Percentiles rank a stretch among this genome's conserved stretches.
Conservation (phyloP, 2,113 vertebrate species). For the Mormyrus lacerda region DNA sequence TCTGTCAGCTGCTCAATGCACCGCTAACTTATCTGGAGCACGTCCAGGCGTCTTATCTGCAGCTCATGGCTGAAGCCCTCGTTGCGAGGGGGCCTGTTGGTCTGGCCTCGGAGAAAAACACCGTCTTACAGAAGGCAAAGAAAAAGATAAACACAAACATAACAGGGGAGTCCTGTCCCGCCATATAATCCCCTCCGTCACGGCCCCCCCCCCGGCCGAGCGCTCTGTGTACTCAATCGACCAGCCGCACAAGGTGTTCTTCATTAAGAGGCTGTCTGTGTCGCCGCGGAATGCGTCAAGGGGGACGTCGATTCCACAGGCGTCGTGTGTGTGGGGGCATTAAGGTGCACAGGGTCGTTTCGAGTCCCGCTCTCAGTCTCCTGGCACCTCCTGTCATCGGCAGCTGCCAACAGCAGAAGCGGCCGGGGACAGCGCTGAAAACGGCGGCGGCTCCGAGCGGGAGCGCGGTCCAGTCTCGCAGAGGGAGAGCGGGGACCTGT, state of each 20-base stretch:
- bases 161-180: background rate
- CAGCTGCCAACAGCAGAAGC: background rate
- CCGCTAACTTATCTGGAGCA: conserved; percentile 52
- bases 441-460: background rate
- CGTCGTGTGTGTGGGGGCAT: background rate
- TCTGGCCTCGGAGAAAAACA: conserved; percentile 29
- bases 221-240: background rate
- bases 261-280: background rate
- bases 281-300: background rate
- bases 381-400: background rate
- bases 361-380: background rate
- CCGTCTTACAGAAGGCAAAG: conserved; percentile 1
- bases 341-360: background rate
- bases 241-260: background rate
- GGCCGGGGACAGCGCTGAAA: too few relatives aligned
- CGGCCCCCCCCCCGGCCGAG: background rate
- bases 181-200: background rate
- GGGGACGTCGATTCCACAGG: background rate
- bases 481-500: conserved; percentile 32
- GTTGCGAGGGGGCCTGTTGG: conserved; percentile 43
- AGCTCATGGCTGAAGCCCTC: conserved; percentile 42
- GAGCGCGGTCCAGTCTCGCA: conserved; percentile 29
- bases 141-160: background rate
- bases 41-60: conserved; percentile 56
- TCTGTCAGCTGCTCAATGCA: conserved; percentile 51